Evolutionary conservation across 1,140 invertebrate genomes (phyloP), one percentile per base, ranked within the genome.

Genomic region (Mylabris phalerata): DNA sequence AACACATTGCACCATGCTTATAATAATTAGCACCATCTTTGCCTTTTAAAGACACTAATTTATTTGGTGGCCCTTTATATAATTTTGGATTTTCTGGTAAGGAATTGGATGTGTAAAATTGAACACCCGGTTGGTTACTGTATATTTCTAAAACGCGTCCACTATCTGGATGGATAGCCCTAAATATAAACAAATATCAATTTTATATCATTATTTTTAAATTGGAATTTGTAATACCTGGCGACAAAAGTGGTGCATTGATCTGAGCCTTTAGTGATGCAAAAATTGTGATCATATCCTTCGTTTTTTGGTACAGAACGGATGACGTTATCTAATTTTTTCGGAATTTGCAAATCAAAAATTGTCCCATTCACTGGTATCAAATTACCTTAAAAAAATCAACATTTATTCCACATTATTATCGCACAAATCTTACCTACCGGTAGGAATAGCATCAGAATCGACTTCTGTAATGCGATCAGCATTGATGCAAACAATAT

Each of bases 61-160:
- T 51, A 27, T 57, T 59, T 50, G n/a, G 5, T 55, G 62, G 56
- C 49, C 63, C 62, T 50, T 64, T 64, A 19, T 48, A 61, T 3
- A 52, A 47, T 38, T 67, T 66, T 0, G 79, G 78, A 55, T 78
- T 66, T 32, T 75, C 73, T 0, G 88, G 88, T 2, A 96, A 73
- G 69, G 79, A 87, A 70, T 93, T 89, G 0, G 81, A 76, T 0
- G 93, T 95, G 69, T 97, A 97, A 64, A 98, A 86, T 68, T 95
- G 92, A 7, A 96, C 81, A 6, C 92, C 93, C 0, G 92, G 91
- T 69, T 96, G 92, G 73, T 93, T 85, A 9, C 87, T 88, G 61
- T 82, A 84, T 0, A 95, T 78, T 70, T 93, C 86, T 50, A 97
- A 66, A 9, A 67, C 78, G 55, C 92, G 80, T 6, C 92, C 91